Base-by-base conservation (phyloP, 2,797 vertebrate species). In the Myotis vivesi region DNA sequence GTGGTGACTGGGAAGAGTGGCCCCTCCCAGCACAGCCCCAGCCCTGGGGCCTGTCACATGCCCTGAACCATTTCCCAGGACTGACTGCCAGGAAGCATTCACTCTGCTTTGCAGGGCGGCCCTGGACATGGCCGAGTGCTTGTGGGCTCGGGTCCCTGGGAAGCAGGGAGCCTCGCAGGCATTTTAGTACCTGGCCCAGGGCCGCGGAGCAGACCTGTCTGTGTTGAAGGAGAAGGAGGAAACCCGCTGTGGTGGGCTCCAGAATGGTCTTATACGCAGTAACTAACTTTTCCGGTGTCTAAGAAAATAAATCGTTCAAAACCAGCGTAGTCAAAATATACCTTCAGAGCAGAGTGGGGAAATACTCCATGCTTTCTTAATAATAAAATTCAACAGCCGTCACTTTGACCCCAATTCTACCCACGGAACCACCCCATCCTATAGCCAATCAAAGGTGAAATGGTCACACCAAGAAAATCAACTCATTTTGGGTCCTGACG, bases 281-380 rank as follows among this genome's bases (percentile, higher is more conserved):
- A 91, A 97, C 96, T 94, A 96, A 87, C 92, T 81, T 87, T 94
- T 85, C 85, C 87, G 77, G 93, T 64, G 73, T 68, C 73, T 89
- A 28, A 66, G 28, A 38, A 87, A 73, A 86, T 17, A 59, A 87
- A 68, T 72, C 22, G 88, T 41, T 92, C 88, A 49, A 92, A 94
- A 81, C 87, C 76, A 89, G 91, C 62, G n/a, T 0, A 49, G 68
- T 55, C 76, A 75, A 94, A 94, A 86, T 86, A 95, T 53, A 94
- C 64, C 53, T 75, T 83, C 17, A 23, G 33, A 87, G 69, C 55
- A 79, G 66, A 71, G 77, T 33, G 11, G 30, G n/a, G 84, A 83
- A 91, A 92, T 46, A 76, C 19, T 28, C 38, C 55, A 20, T 86
- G 89, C 55, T 75, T 94, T 25, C 71, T 86, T 64, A 84, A 53